Evolutionary conservation across 2,113 vertebrate genomes (phyloP), one percentile per base, ranked within the genome.

Genomic region (Oenanthe oenanthe): DNA sequence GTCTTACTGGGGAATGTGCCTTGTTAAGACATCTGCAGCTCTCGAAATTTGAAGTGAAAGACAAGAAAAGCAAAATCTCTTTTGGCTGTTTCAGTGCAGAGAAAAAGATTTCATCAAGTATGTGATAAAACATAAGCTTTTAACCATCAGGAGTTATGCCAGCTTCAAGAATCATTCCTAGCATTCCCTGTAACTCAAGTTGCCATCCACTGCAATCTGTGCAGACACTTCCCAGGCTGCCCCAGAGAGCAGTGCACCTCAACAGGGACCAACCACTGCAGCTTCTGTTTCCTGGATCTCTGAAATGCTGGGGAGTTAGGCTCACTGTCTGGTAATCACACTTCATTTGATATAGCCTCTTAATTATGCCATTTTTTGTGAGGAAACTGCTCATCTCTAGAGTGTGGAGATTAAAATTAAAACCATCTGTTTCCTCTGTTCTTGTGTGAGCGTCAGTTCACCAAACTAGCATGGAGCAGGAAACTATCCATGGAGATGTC

Each of bases 321-420:
- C 58, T 89, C 65, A 43, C 40, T 82, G 53, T 54, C 73, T 74
- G 40, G n/a, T 72, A 56, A 84, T 67, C 40, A 42, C 26, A 12
- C 89, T 80, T 89, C 76, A 34, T 71, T 79, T 90, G 70, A 48
- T 82, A 22, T 21, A 67, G 65, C 43, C 63, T 95, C 71, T 81
- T 94, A 91, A 93, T 91, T 89, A 43, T 68, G 45, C 34, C 38
- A 32, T 31, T n/a, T n/a, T n/a, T n/a, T 51, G 26, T 61, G 43
- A 71, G 56, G 45, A 85, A 95, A 57, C 31, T 54, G 62, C 50
- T 86, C 18, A 48, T 79, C 63, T 92, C 47, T 76, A 42, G 25
- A 70, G 24, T 9, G 25, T 36, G 65, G 67, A 71, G 56, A 76
- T 73, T 40, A 63, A 71, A 86, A 80, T 90, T 60, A 72, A 95